Evolutionary conservation across 2,113 vertebrate genomes (phyloP), one percentile per base, ranked within the genome.

Genomic region (Misgurnus anguillicaudatus): DNA sequence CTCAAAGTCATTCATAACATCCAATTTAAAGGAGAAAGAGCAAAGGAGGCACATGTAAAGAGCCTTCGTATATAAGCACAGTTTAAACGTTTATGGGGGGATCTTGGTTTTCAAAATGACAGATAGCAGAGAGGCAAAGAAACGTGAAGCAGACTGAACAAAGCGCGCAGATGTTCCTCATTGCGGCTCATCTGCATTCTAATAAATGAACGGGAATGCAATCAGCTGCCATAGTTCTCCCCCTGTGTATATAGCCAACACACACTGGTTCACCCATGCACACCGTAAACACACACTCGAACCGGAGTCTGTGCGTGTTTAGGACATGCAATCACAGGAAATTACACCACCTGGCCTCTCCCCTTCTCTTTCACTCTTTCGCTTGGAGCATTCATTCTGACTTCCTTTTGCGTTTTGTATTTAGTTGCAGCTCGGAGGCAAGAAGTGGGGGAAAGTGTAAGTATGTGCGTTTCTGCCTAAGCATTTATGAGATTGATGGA

Each of bases 101-200:
- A 66, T 75, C 38, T 55, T 19, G n/a, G 16, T 66, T 83, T 80
- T 13, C 10, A 67, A 60, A 61, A 6, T 72, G 78, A 80, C 73
- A 68, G 68, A 66, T 53, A 68, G 74, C 83, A 82, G 75, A 63
- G 48, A 41, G 57, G 85, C 64, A 73, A 47, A 74, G 57, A 19
- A 74, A 24, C 41, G 4, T 0, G 55, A 39, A 24, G n/a, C 21
- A 39, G 57, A 61, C 39, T 11, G 39, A 85, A 88, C 87, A 88
- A 89, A 87, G 86, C 81, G 80, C 83, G 84, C 90, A 92, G 92
- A 92, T 93, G 92, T 89, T 92, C 82, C 86, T 91, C 86, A 87
- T 88, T 91, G 86, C 78, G 83, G 88, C 87, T 91, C 90, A 92
- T 92, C 90, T 92, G 87, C 89, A 91, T 92, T 86, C 86, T 90